phyloP scores from a whole-genome alignment of 2,797 vertebrate species.

The Acestrorhynchus altus region DNA sequence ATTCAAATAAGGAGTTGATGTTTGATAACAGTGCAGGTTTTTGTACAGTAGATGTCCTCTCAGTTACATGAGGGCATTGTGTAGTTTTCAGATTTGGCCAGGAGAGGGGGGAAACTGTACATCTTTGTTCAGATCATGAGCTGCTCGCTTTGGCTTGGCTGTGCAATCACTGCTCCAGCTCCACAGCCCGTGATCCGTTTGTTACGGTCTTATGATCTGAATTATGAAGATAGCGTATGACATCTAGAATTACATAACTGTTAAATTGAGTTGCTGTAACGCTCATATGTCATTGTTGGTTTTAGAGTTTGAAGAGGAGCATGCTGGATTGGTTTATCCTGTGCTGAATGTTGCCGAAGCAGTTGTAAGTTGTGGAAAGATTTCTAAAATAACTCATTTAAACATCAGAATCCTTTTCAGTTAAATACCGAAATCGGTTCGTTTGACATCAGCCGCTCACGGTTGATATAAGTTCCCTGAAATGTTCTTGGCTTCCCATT shows the following conservation, averaged over 20 bases:
- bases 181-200: constrained; percentile 16
- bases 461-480: too few species aligned
- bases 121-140: constrained; percentile 56
- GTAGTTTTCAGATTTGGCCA: constrained; percentile 59
- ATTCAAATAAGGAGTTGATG: background rate
- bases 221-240: constrained; percentile 1
- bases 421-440: too few species aligned
- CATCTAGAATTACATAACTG: background rate
- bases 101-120: constrained; percentile 76
- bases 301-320: background rate
- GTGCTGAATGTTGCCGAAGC: background rate
- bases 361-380: background rate
- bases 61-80: constrained; percentile 54
- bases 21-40: too few species aligned
- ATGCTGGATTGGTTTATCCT: background rate
- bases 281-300: background rate
- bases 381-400: background rate
- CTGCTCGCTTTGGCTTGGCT: background rate
- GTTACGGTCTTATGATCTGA: constrained; percentile 11
- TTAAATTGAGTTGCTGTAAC: background rate
- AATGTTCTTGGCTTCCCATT: background rate
- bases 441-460: background rate
- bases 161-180: constrained; percentile 17
- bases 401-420: background rate
- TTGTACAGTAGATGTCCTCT: background rate